Conservation (phyloP, 2,113 vertebrate species). For the Anguilla rostrata region DNA sequence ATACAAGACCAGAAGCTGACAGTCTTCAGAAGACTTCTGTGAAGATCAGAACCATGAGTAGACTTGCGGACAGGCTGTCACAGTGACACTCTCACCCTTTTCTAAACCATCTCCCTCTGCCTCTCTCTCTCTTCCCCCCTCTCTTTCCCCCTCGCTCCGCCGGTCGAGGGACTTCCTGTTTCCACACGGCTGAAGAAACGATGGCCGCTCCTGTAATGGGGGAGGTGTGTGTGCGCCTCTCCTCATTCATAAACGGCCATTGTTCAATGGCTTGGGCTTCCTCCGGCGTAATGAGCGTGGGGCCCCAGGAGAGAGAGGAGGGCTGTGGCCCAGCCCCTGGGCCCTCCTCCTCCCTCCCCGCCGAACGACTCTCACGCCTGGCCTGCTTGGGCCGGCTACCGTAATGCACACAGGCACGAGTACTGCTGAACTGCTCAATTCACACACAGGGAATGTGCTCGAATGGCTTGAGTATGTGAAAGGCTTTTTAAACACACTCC, state of each 20-base stretch:
- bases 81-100: neutral
- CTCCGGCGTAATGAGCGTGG: neutral
- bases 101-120: neutral
- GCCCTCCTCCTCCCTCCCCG: neutral
- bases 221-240: constrained; percentile 1
- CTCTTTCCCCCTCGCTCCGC: neutral
- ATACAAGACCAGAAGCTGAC: neutral
- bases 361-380: neutral
- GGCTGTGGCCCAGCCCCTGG: neutral
- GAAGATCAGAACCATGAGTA: neutral
- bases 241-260: neutral
- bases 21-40: neutral
- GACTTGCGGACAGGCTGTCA: neutral
- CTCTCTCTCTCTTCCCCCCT: neutral
- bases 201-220: neutral
- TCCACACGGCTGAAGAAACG: neutral
- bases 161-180: neutral
- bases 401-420: neutral
- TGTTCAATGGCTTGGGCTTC: neutral
- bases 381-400: neutral
- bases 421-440: neutral
- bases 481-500: too few relatives aligned
- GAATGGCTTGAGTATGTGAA: too few relatives aligned
- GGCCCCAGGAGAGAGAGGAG: neutral
- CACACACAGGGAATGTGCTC: neutral